These are phyloP conservation scores for Xestia sexstrigata DNA, from an alignment of 2,888 invertebrate genomes.

Conservation along the genomic window DNA sequence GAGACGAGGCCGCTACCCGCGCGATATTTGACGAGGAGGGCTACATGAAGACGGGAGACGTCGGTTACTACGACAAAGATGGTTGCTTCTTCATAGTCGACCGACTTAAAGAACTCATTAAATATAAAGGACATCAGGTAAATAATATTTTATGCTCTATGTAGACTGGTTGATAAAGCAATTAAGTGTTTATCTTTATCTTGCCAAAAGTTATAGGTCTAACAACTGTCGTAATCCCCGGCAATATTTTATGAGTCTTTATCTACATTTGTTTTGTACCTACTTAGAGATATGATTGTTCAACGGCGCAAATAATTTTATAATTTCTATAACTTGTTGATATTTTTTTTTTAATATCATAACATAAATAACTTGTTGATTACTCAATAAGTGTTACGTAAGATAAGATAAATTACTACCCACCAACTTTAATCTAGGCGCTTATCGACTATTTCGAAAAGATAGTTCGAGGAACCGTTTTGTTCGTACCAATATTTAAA, in stretches of 20 bases:
- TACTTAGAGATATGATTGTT: not conserved
- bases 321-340: slow-evolving; percentile 8
- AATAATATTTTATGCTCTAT: not conserved
- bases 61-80: slow-evolving; percentile 83
- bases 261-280: slow-evolving; percentile 28
- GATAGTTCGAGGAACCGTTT: too few relatives aligned
- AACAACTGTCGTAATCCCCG: slow-evolving; percentile 8
- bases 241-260: slow-evolving; percentile 16
- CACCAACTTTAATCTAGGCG: not conserved
- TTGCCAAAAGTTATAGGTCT: not conserved
- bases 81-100: slow-evolving; percentile 83
- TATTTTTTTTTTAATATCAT: too few relatives aligned
- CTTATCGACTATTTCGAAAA: too few relatives aligned
- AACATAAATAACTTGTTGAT: too few relatives aligned
- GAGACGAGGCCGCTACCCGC: slow-evolving; percentile 73
- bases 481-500: too few relatives aligned
- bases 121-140: slow-evolving; percentile 89
- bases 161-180: not conserved
- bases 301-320: slow-evolving; percentile 1
- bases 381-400: too few relatives aligned
- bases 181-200: not conserved
- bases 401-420: too few relatives aligned
- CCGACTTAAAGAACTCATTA: slow-evolving; percentile 82
- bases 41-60: slow-evolving; percentile 82
- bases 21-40: slow-evolving; percentile 79